A percentile compares a stretch with the other conserved stretches of the same genome.
These are phyloP conservation scores for Podarcis cretensis DNA, from an alignment of 2,113 vertebrate genomes.

Conservation along the genomic window DNA sequence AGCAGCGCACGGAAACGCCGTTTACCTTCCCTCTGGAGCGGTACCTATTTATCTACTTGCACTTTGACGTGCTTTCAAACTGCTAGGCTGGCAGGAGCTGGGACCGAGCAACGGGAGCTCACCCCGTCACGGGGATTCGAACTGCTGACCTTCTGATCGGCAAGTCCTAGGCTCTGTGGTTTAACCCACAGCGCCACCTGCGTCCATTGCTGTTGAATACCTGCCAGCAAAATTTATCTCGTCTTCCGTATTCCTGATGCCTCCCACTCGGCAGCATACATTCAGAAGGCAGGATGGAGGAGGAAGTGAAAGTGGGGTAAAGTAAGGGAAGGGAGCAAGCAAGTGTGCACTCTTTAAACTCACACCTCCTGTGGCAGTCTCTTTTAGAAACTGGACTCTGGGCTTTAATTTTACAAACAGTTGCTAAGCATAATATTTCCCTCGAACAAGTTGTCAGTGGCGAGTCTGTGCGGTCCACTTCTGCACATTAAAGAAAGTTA, in stretches of 20 bases:
- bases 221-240: conserved; percentile 8
- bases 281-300: background rate
- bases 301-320: background rate
- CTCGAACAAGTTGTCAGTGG: background rate
- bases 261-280: background rate
- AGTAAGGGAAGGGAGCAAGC: background rate
- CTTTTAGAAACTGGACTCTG: background rate
- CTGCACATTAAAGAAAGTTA: background rate
- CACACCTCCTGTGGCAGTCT: background rate
- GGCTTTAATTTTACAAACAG: background rate
- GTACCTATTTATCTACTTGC: no score
- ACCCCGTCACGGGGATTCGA: no score
- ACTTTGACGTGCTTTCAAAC: no score
- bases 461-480: background rate
- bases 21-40: no score
- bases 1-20: no score
- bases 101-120: no score
- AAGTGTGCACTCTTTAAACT: background rate
- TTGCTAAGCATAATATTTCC: background rate
- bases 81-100: no score
- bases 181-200: no score
- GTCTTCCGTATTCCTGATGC: conserved; percentile 24
- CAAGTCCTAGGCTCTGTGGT: no score
- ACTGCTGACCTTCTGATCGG: no score
- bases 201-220: background rate